A percentile compares a stretch with the other conserved stretches of the same genome.
Conservation (phyloP, 2,888 invertebrate species). For the Globia sparganii region DNA sequence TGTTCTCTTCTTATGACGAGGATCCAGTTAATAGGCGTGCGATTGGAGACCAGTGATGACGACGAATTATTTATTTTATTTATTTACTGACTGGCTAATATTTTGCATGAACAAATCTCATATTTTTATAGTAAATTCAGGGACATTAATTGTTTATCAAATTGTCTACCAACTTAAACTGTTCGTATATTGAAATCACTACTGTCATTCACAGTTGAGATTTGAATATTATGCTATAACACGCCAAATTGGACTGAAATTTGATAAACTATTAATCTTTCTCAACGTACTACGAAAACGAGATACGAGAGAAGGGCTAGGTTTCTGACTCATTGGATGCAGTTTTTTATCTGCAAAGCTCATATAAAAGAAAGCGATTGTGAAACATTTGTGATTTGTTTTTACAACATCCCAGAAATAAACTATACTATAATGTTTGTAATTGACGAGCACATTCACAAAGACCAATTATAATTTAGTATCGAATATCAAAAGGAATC, state of each 20-base stretch:
- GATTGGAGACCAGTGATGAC: no score
- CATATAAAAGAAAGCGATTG: slow-evolving; percentile 28
- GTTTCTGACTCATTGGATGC: no score
- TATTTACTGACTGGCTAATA: not conserved
- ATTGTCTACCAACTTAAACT: not conserved
- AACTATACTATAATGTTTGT: slow-evolving; percentile 24
- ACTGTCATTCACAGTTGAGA: no score
- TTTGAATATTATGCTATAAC: no score
- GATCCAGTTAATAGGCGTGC: not conserved
- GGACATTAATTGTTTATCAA: not conserved
- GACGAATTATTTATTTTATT: no score
- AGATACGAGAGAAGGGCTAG: no score
- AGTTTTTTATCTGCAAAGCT: not conserved
- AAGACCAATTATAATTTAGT: slow-evolving; percentile 62
- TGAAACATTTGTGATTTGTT: slow-evolving; percentile 18
- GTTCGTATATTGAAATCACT: no score
- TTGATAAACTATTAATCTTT: no score
- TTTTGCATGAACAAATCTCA: not conserved
- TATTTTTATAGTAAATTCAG: not conserved
- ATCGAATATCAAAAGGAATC: slow-evolving; percentile 64
- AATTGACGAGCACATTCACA: slow-evolving; percentile 55
- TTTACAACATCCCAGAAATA: slow-evolving; percentile 32
- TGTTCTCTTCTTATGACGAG: not conserved
- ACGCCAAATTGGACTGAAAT: no score
- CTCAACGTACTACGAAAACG: no score